Conservation (phyloP, 2,888 invertebrate genomes). For the Ophioninae sp. region DNA sequence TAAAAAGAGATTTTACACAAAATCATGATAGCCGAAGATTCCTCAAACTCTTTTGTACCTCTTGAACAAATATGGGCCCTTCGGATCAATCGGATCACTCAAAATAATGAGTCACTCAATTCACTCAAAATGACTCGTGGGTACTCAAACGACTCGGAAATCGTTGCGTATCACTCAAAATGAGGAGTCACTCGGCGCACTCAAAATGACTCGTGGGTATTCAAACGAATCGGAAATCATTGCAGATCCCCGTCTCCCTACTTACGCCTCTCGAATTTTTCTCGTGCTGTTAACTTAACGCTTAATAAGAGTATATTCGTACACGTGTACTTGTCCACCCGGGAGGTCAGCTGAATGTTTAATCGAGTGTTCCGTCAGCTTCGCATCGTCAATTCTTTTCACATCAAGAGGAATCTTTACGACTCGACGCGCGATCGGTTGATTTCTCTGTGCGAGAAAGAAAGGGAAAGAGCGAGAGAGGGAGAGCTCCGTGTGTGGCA, state of each 20-base stretch:
- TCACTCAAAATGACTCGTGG: conserved; percentile 20
- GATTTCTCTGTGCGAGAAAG: conserved; percentile 28
- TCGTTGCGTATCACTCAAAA: background rate
- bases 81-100: background rate
- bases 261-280: background rate
- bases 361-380: background rate
- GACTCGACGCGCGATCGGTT: conserved; percentile 25
- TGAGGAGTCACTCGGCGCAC: conserved; percentile 13
- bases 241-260: background rate
- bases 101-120: conserved; percentile 4
- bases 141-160: background rate
- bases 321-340: background rate
- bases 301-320: background rate
- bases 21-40: background rate
- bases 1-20: background rate
- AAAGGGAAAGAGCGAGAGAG: background rate
- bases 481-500: conserved; percentile 17
- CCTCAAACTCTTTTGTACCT: background rate
- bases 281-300: background rate
- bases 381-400: conserved; percentile 25
- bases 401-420: conserved; percentile 42
- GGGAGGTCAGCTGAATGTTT: background rate
- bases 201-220: conserved; percentile 15
- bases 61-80: no score
- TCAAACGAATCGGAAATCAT: background rate